Evolutionary conservation across 92 coral and sea anemone species (phyloP).

Genomic region (Hydrozoanthus gracilis): DNA sequence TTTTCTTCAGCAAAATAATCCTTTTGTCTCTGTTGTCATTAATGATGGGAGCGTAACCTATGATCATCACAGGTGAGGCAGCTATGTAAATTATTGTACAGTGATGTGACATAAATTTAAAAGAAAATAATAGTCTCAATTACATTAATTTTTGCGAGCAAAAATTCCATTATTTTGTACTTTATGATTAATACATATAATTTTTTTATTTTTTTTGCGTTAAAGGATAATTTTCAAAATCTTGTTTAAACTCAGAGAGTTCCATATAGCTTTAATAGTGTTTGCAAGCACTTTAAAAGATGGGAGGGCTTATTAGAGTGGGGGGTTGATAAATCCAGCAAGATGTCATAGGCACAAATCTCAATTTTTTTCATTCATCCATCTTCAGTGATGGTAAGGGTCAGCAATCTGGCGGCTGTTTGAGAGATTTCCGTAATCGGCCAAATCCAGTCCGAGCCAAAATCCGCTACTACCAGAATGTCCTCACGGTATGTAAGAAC

Average conservation of each 20-base stretch:
- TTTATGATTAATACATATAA: no score
- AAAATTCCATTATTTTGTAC: no score
- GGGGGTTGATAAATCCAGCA: no score
- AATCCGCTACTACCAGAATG: slow-evolving; percentile 95
- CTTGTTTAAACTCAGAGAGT: no score
- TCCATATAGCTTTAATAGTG: no score
- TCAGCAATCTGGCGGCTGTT: slow-evolving; percentile 93
- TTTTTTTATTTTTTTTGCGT: no score
- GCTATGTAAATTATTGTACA: background rate
- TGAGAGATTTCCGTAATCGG: slow-evolving; percentile 96
- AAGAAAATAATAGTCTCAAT: background rate
- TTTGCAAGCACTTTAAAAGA: no score
- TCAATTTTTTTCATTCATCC: background rate
- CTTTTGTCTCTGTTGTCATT: slow-evolving; percentile 91
- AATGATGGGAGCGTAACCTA: slow-evolving; percentile 90
- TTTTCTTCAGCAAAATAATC: slow-evolving; percentile 87
- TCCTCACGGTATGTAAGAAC: slow-evolving; percentile 82
- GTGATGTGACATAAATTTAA: background rate
- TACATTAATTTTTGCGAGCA: background rate
- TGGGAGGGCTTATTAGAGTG: no score
- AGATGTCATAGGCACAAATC: no score
- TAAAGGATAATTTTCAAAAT: no score
- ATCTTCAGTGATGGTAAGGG: slow-evolving; percentile 87
- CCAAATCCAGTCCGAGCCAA: slow-evolving; percentile 92
- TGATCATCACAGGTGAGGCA: slow-evolving; percentile 85